Conservation (phyloP, 2,113 vertebrate genomes). For the Nansenia antarctica region DNA sequence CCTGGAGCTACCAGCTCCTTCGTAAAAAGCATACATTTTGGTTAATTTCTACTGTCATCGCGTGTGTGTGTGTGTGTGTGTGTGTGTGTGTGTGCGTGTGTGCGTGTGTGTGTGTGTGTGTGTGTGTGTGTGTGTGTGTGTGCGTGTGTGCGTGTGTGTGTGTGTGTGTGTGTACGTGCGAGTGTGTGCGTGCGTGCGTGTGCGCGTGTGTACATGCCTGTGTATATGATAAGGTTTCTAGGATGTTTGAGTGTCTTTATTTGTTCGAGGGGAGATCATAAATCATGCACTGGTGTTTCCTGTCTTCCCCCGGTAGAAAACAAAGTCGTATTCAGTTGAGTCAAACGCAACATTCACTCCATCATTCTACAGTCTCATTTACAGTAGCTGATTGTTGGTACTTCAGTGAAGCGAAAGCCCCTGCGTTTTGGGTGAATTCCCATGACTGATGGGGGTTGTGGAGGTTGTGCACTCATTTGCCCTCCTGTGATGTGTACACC, state of each 20-base stretch:
- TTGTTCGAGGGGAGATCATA: neutral
- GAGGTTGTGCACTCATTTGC: constrained; percentile 4
- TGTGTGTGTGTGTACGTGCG: neutral
- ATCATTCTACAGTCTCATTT: neutral
- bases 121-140: neutral
- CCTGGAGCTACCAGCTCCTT: too few species aligned
- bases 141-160: constrained; percentile 2
- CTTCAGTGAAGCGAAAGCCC: neutral
- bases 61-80: neutral
- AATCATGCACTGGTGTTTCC: neutral
- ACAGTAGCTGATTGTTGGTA: neutral
- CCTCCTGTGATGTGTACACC: constrained; percentile 19
- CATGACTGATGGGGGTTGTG: neutral
- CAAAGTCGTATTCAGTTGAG: neutral
- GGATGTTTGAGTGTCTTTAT: neutral
- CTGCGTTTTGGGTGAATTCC: neutral
- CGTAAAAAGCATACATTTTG: neutral
- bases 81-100: neutral
- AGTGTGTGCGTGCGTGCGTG: constrained; percentile 10
- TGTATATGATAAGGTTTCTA: constrained; percentile 16
- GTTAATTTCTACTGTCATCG: neutral
- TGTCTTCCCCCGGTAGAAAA: neutral
- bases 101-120: neutral
- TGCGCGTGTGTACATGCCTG: neutral
- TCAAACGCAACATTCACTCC: neutral